Conservation (phyloP, 2,113 vertebrate genomes). For the Myotis brandtii region DNA sequence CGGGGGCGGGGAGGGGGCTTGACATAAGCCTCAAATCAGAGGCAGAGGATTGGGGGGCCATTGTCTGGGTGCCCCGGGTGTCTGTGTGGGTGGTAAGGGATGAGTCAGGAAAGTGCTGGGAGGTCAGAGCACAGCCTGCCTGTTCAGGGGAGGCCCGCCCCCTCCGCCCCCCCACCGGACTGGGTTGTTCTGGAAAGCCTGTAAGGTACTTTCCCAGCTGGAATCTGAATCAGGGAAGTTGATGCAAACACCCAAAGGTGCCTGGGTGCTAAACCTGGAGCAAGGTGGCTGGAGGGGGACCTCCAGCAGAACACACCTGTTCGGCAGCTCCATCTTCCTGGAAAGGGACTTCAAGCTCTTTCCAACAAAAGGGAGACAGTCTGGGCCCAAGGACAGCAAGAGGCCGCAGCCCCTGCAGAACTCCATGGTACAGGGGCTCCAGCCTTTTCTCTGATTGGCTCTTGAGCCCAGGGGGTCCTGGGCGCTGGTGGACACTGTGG, state of each 20-base stretch:
- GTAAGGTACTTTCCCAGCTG: neutral
- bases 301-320: neutral
- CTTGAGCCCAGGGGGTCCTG: neutral
- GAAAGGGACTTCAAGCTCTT: neutral
- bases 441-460: neutral
- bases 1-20: accelerated
- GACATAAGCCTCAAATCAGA: neutral
- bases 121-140: neutral
- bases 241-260: neutral
- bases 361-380: neutral
- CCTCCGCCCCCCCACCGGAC: neutral
- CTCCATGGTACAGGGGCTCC: neutral
- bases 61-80: neutral
- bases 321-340: neutral
- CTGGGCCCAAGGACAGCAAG: neutral
- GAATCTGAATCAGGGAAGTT: neutral
- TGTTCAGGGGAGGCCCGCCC: neutral
- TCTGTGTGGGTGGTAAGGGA: neutral
- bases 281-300: neutral
- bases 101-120: neutral
- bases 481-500: neutral
- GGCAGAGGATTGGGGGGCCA: neutral
- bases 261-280: neutral
- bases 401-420: neutral
- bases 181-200: neutral